Base-by-base conservation (phyloP, 2,888 invertebrate genomes). In the Cheilosia soror region DNA sequence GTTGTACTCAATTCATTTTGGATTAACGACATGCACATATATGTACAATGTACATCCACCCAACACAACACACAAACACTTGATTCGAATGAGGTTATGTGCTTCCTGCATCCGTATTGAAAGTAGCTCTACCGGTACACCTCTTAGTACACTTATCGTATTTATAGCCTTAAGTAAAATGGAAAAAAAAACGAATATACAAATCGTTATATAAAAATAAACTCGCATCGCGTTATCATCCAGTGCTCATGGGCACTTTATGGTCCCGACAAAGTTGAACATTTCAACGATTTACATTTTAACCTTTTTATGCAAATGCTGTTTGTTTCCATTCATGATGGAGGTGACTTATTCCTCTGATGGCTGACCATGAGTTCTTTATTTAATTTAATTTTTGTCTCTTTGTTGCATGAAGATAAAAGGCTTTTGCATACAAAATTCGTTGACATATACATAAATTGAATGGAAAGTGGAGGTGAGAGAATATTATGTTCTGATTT, bases 201-300 rank as follows among this genome's bases (percentile, higher is more conserved):
- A 37, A 7, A 13, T 51, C 6, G 6, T 11, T 37, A 4, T 25
- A 49, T 13, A 49, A 49, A 63, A 63, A 63, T 33, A 33, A 33
- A 25, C 25, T 37, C 31, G 25, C 33, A 33, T 55, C 27, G 29
- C 11, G 20, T 42, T 68, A 55, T 63, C 68, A 31, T 33, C 5
- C 11, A 1, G 15, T 15, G n/a, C 27, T 20, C 42, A 42, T 27
- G 51, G 33, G 66, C 55, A 40, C 5, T 55, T 44, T 31, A 44
- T 31, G 44, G 55, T 40, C 27, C 55, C 13, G 20, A 13, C 44
- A 55, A 7, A 37, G 73, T 65, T 63, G 55, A 47, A 47, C 62
- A 49, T 63, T 57, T 75, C 47, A 75, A 57, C 47, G 57, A 75
- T 65, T 73, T 73, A 57, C 63, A 65, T 65, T 65, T 66, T 49